Evolutionary conservation across 1,140 invertebrate genomes (phyloP).

Genomic region (Parapsyche elsis): DNA sequence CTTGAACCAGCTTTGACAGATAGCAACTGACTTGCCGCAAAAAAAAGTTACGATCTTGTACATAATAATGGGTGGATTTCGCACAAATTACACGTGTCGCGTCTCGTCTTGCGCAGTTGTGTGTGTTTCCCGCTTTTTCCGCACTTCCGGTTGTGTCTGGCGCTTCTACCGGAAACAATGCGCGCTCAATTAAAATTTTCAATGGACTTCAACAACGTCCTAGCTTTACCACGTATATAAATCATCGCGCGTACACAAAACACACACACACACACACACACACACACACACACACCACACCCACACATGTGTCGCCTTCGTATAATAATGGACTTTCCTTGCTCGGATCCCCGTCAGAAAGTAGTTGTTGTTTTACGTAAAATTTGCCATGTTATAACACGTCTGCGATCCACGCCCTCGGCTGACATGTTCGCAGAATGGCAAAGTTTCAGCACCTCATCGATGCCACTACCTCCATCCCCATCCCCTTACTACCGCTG

Average conservation of each 20-base stretch:
- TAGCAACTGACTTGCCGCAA: too few relatives aligned
- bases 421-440: slow-evolving; percentile 5
- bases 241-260: not conserved
- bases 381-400: slow-evolving; percentile 31
- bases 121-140: too few relatives aligned
- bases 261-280: not conserved
- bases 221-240: too few relatives aligned
- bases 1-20: not conserved
- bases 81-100: not conserved
- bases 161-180: too few relatives aligned
- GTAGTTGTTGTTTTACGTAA: slow-evolving; percentile 28
- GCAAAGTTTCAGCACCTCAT: slow-evolving; percentile 30
- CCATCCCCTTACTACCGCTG: too few relatives aligned
- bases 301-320: not conserved
- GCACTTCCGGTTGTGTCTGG: too few relatives aligned
- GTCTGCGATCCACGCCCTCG: slow-evolving; percentile 17
- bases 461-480: not conserved
- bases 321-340: slow-evolving; percentile 38
- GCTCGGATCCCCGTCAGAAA: slow-evolving; percentile 21
- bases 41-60: too few relatives aligned
- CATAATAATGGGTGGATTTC: too few relatives aligned
- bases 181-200: too few relatives aligned
- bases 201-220: too few relatives aligned
- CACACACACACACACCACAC: not conserved
- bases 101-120: too few relatives aligned